Evolutionary conservation across 1,140 invertebrate species (phyloP), one percentile per base, ranked within the genome.

Genomic region (Rhopalosiphum maidis): DNA sequence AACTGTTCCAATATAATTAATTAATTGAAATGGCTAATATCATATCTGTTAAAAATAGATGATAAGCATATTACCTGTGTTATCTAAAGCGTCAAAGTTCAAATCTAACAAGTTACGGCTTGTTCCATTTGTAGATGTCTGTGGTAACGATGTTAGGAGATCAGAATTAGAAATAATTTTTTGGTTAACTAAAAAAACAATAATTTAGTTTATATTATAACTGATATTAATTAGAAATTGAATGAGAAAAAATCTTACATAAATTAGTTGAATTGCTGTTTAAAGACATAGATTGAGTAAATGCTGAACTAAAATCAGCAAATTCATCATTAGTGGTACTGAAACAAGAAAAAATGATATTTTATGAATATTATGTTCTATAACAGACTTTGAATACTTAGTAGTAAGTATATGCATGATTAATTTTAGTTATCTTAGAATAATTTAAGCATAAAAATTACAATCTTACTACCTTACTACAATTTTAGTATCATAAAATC

Each of bases 251-350:
- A 30, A 55, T 55, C 91, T 93, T 55, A 93, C 91, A n/a, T 85
- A 83, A 86, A 85, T n/a, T 93, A 22, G 48, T 41, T n/a, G 82
- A 8, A 54, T 86, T 93, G n/a, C 48, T 93, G 48, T 83, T 85
- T 51, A 93, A 77, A 25, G 94, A 90, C 35, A 90, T 25, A 25
- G 92, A 82, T 7, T 54, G 85, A 43, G 94, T 90, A 91, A 97
- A 97, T 35, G 97, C 97, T 51, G 96, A 96, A 93, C 96, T 96
- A 95, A 98, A 98, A 95, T 97, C 97, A 1, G 97, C 97, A 95
- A 98, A 98, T 94, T 95, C 94, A 95, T 95, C 97, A 94, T 97
- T 97, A 94, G 98, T 96, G 46, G 96, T 97, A 60, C 97, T 96
- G 95, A 96, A 89, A 99, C 96, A 90, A 98, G 96, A 0, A 97